Percentiles rank a stretch among this genome's conserved stretches.
phyloP scores from a whole-genome alignment of 2,113 vertebrate species.

The Odocoileus hemionus region DNA sequence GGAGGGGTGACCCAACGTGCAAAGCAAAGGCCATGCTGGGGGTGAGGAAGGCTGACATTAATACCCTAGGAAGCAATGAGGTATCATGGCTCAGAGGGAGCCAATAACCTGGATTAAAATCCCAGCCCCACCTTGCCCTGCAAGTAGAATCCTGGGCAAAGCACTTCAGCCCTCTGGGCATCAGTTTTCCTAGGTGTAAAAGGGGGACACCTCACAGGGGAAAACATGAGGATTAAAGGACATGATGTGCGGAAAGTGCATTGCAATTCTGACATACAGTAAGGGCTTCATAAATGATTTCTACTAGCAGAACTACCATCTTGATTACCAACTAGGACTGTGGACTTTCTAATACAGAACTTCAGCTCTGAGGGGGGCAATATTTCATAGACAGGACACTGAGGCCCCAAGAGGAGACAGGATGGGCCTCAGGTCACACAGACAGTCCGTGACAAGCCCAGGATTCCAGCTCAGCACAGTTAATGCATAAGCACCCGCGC shows the following conservation, averaged over 20 bases:
- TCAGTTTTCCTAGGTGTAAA: background rate
- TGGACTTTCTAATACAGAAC: background rate
- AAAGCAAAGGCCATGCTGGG: background rate
- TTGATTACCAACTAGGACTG: background rate
- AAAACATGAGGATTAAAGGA: background rate
- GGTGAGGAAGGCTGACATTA: background rate
- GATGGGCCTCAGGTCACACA: background rate
- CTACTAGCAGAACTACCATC: background rate
- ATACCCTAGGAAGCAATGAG: background rate
- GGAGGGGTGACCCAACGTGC: background rate
- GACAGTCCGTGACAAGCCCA: background rate
- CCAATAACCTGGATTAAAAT: background rate
- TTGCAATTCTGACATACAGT: background rate
- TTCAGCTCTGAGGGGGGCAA: background rate
- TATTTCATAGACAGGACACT: background rate
- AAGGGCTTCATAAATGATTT: background rate
- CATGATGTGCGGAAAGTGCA: background rate
- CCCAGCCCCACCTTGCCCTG: background rate
- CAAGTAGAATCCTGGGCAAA: background rate
- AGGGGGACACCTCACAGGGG: background rate
- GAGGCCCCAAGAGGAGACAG: background rate
- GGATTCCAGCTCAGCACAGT: background rate
- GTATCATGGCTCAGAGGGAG: background rate
- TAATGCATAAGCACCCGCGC: background rate
- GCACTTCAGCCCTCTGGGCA: background rate